A percentile compares a stretch with the other conserved stretches of the same genome.
Conservation (phyloP, 1,140 invertebrate genomes). For the Spodoptera litura region DNA sequence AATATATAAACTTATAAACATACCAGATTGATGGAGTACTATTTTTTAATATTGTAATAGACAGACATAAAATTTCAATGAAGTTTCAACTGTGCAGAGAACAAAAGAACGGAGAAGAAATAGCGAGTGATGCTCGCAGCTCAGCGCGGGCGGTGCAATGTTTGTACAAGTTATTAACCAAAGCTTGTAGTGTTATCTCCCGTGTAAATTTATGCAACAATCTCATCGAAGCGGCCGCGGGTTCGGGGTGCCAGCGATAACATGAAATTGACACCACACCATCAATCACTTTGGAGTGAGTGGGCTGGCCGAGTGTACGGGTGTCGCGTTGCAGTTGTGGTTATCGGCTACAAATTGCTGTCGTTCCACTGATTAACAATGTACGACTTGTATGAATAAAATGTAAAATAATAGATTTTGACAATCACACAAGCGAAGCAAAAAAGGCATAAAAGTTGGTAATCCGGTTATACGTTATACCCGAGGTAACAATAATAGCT, state of each 20-base stretch:
- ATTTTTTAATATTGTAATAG: slow-evolving; percentile 47
- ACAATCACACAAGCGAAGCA: slow-evolving; percentile 50
- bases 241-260: slow-evolving; percentile 69
- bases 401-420: slow-evolving; percentile 50
- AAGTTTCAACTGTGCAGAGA: slow-evolving; percentile 49
- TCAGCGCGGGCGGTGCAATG: slow-evolving; percentile 35
- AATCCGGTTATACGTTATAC: slow-evolving; percentile 8
- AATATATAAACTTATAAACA: neutral
- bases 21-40: neutral
- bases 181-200: slow-evolving; percentile 50
- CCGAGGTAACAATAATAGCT: slow-evolving; percentile 27
- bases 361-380: slow-evolving; percentile 57
- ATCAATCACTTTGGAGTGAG: slow-evolving; percentile 75
- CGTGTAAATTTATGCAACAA: slow-evolving; percentile 62
- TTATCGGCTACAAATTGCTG: slow-evolving; percentile 78
- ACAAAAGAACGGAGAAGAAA: slow-evolving; percentile 55
- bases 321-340: slow-evolving; percentile 76
- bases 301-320: slow-evolving; percentile 63
- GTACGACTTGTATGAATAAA: slow-evolving; percentile 25
- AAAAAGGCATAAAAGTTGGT: slow-evolving; percentile 28
- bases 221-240: slow-evolving; percentile 51
- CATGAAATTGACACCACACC: slow-evolving; percentile 71
- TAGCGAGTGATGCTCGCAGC: slow-evolving; percentile 44
- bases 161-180: slow-evolving; percentile 51
- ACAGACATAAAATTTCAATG: slow-evolving; percentile 49